A percentile compares a stretch with the other conserved stretches of the same genome.
Conservation (phyloP, 2,888 invertebrate genomes). For the Unio pictorum region DNA sequence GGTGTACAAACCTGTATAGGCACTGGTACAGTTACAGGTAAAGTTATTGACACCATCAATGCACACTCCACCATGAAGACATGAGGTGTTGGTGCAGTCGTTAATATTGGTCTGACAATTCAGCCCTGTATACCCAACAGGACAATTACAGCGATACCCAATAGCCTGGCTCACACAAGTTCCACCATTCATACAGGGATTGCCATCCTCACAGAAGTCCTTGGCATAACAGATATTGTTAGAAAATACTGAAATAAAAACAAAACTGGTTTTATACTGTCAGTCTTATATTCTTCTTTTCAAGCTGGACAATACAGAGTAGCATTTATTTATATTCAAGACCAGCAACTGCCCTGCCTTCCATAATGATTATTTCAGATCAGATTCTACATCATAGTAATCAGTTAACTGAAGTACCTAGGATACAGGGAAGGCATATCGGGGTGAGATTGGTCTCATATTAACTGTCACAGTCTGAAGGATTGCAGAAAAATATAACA, state of each 20-base stretch:
- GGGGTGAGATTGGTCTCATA: too few relatives aligned
- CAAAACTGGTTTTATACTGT: background rate
- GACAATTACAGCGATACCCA: conserved; percentile 44
- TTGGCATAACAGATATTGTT: conserved; percentile 24
- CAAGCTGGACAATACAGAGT: background rate
- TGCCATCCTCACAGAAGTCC: conserved; percentile 29
- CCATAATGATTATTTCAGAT: too few relatives aligned
- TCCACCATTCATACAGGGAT: conserved; percentile 39
- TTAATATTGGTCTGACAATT: conserved; percentile 70
- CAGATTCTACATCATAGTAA: too few relatives aligned
- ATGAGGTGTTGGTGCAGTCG: conserved; percentile 67
- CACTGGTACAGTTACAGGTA: conserved; percentile 86
- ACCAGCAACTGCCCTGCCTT: too few relatives aligned
- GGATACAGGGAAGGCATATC: too few relatives aligned
- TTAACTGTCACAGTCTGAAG: too few relatives aligned
- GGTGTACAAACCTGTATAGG: conserved; percentile 74
- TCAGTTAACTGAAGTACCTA: too few relatives aligned
- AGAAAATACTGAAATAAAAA: conserved; percentile 34
- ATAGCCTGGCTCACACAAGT: conserved; percentile 13
- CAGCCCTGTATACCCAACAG: conserved; percentile 43
- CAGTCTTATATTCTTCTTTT: background rate
- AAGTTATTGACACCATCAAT: conserved; percentile 80
- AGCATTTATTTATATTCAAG: background rate
- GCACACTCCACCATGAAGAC: conserved; percentile 29
- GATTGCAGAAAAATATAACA: too few relatives aligned